These are phyloP conservation scores for Myrmophylax atrothorax DNA, from an alignment of 2,113 vertebrate genomes.

Conservation along the genomic window DNA sequence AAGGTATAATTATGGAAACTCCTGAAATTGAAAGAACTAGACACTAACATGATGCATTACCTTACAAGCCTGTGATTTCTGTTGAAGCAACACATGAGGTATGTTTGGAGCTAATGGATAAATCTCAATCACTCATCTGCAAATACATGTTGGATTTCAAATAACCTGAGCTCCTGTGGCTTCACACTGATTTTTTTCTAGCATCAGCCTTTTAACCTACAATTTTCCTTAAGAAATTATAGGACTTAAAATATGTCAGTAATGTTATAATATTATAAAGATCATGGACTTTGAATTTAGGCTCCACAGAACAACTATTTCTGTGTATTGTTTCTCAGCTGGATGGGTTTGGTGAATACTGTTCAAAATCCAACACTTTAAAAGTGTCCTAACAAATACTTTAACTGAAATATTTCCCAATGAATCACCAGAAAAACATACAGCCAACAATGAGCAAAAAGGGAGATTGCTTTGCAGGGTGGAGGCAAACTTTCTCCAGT, in stretches of 20 bases:
- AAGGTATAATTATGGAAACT: neutral
- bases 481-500: neutral
- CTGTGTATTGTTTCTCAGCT: neutral
- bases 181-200: neutral
- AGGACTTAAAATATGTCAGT: neutral
- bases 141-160: neutral
- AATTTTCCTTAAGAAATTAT: constrained; percentile 10
- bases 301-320: neutral
- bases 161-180: neutral
- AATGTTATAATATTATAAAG: neutral
- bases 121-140: neutral
- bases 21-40: neutral
- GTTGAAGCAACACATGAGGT: neutral
- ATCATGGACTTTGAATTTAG: neutral
- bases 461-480: neutral
- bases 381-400: constrained; percentile 26
- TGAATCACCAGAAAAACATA: neutral
- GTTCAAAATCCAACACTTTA: constrained; percentile 35
- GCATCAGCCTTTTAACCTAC: neutral
- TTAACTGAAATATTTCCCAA: neutral
- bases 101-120: neutral
- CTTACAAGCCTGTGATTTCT: neutral
- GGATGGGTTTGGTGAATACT: neutral
- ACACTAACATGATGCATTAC: neutral
- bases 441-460: neutral